Evolutionary conservation across 2,888 invertebrate species (phyloP).

Genomic region (Caenorhabditis angaria): DNA sequence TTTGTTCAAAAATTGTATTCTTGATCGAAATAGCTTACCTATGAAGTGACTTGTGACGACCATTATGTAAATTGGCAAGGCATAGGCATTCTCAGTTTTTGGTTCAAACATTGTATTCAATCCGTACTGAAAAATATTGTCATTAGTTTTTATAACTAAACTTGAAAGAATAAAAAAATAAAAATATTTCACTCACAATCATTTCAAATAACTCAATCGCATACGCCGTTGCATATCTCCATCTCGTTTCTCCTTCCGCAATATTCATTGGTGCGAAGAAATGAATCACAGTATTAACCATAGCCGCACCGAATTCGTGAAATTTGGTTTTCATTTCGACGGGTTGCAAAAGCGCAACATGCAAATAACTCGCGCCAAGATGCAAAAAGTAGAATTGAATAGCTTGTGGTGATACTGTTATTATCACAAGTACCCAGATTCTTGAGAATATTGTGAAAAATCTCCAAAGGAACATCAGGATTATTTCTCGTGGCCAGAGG

Average conservation of each 20-base stretch:
- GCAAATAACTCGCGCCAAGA: constrained; percentile 37
- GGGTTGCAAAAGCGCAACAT: constrained; percentile 47
- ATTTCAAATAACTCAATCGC: constrained; percentile 55
- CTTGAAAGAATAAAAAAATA: background rate
- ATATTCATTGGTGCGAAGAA: constrained; percentile 65
- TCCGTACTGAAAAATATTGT: background rate
- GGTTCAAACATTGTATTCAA: background rate
- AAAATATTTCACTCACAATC: constrained; percentile 34
- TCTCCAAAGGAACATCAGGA: constrained; percentile 62
- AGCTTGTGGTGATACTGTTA: constrained; percentile 28
- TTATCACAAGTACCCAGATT: constrained; percentile 32
- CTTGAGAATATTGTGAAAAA: constrained; percentile 54
- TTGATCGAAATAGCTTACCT: constrained; percentile 8
- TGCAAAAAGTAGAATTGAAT: constrained; percentile 29
- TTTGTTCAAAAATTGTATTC: background rate
- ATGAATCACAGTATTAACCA: constrained; percentile 58
- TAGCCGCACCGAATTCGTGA: constrained; percentile 31
- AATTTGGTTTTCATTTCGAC: constrained; percentile 35
- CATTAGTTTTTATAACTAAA: background rate
- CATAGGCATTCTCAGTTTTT: background rate
- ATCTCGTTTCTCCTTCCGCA: constrained; percentile 58
- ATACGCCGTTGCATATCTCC: constrained; percentile 53
- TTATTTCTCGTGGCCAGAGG: constrained; percentile 55
- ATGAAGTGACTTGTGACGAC: background rate
- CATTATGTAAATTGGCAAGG: background rate